Evolutionary conservation across 2,888 invertebrate genomes (phyloP), one percentile per base, ranked within the genome.

Genomic region (Drosophila prolongata): DNA sequence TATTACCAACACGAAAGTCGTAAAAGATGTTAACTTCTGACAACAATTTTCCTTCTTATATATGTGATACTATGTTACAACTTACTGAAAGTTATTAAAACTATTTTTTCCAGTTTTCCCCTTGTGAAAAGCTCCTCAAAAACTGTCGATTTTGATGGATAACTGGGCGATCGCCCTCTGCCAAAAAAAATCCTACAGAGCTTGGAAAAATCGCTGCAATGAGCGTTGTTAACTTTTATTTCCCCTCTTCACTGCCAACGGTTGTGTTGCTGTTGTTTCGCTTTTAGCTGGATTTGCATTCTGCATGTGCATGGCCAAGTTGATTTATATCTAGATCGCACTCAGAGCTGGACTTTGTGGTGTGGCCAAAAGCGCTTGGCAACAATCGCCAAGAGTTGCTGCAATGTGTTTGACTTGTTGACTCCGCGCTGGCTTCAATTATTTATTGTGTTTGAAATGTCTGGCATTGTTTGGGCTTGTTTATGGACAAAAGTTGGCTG

Each of bases 381-480:
- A 82, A 83, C 60, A 68, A 38, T 50, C 59, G 38, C 24, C n/a
- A 44, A 40, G 37, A 30, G 59, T 54, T 60, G 40, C 49, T 57
- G 78, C 78, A 77, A 81, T 80, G 85, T 85, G 82, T 83, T 83
- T 83, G 80, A 80, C 80, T 83, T 82, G 85, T 80, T 82, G 82
- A 85, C 85, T 85, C 75, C 76, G 74, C 59, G 77, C 75, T 75
- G 82, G 80, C 85, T 85, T 83, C 83, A 78, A 85, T 83, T 78
- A 83, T 85, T 85, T 85, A 85, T 85, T 79, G 82, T 80, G 80
- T 80, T 85, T 79, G 82, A 80, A 77, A 82, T 83, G 80, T 78
- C 80, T 80, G 85, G 82, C 79, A 80, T 83, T 83, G 82, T 84
- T 79, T 80, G 74, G 69, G 61, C 73, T 81, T 78, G 62, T 77